Base-by-base conservation (phyloP, 2,113 vertebrate species). In the Porphyrio hochstetteri region DNA sequence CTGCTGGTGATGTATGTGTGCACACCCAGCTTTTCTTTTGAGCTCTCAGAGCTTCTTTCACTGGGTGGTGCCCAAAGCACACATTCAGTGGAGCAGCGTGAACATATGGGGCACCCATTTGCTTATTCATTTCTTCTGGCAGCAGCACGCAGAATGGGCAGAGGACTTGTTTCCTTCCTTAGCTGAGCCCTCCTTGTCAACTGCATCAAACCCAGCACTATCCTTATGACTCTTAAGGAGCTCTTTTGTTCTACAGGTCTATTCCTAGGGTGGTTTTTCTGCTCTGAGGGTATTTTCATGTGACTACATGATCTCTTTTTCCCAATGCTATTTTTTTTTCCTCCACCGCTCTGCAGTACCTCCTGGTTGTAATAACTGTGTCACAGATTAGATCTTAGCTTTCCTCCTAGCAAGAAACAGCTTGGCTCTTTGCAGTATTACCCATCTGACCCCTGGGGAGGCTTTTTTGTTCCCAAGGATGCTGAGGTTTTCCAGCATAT, bases 101-200 rank as follows among this genome's bases (percentile, higher is more conserved):
- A 95, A 89, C 91, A 96, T 92, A 96, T 89, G 92, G 91, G 88
- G 77, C 92, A 95, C 92, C 70, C 86, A 84, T 93, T 96, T 92
- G 88, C 95, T 97, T 92, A 93, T 90, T 96, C 93, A 92, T 86
- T 83, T 93, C 93, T 94, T 33, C 90, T 93, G 69, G 87, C 90
- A 96, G 95, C 74, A 16, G 21, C 55, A 53, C 15, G 44, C 56
- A 92, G 80, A 88, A 80, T 28, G 53, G 86, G 57, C 83, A 90
- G 5, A 78, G 61, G 76, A 82, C 44, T 78, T 29, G 13, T 57
- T 88, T 84, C 61, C 59, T 95, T 28, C 69, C 68, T 91, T 56
- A 76, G 52, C 85, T 88, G 67, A 74, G 64, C 75, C 78, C 85
- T 91, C 82, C 84, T 89, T 53, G 44, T 56, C 72, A 71, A 53